Percentiles rank a stretch among this genome's conserved stretches.
Evolutionary conservation across 2,888 invertebrate species (phyloP).

Genomic region (Lacanobia wlatinum): DNA sequence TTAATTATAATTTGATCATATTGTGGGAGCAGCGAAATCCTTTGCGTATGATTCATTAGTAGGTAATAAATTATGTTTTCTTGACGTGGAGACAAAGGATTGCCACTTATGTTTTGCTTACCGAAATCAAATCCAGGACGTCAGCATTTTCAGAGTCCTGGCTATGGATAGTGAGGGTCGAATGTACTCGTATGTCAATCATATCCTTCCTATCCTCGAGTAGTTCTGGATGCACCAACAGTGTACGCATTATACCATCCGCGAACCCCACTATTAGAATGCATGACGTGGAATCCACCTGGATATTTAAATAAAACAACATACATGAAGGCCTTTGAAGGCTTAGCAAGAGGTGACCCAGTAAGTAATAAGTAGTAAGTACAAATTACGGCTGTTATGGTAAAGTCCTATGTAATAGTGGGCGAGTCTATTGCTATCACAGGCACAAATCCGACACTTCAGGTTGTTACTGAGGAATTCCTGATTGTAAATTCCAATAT

Average conservation of each 20-base stretch:
- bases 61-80: neutral
- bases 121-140: slow-evolving; percentile 82
- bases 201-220: slow-evolving; percentile 69
- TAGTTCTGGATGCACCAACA: slow-evolving; percentile 82
- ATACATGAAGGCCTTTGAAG: too few species aligned
- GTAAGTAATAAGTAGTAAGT: too few species aligned
- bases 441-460: neutral
- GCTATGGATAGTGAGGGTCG: slow-evolving; percentile 83
- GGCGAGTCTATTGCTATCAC: neutral
- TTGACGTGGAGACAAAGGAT: too few species aligned
- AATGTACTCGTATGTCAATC: slow-evolving; percentile 80
- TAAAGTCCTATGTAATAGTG: neutral
- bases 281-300: slow-evolving; percentile 92
- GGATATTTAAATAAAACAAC: slow-evolving; percentile 12
- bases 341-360: too few species aligned
- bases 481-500: too few species aligned
- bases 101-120: slow-evolving; percentile 56
- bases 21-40: neutral
- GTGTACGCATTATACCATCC: slow-evolving; percentile 93
- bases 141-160: slow-evolving; percentile 79
- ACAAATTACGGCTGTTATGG: too few species aligned
- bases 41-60: neutral
- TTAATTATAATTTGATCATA: neutral
- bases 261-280: slow-evolving; percentile 93
- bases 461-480: too few species aligned